phyloP scores from a whole-genome alignment of 2,113 vertebrate species.

The Halichoerus grypus region DNA sequence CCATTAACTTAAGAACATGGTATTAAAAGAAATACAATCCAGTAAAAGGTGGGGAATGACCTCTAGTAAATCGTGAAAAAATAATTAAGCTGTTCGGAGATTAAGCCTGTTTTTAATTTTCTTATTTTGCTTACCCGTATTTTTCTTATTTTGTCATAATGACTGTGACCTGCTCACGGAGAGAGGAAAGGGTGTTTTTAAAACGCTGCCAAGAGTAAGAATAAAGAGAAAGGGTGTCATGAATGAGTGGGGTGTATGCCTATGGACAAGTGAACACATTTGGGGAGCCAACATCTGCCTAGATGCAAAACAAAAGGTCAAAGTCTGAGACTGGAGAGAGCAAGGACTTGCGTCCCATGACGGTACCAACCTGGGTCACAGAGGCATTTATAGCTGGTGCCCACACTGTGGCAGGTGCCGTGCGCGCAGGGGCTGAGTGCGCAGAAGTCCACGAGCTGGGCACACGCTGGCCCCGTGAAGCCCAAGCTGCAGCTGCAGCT shows the following conservation, averaged over 20 bases:
- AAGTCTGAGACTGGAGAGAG: rapidly evolving
- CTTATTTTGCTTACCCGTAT: background rate
- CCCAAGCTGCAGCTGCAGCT: constrained; percentile 94
- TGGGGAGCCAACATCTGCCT: background rate
- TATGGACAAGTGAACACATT: background rate
- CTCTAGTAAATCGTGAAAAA: background rate
- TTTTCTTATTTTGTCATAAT: background rate
- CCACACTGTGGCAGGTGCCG: constrained; percentile 95
- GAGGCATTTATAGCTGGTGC: constrained; percentile 98
- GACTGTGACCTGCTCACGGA: background rate
- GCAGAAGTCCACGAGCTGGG: constrained; percentile 97
- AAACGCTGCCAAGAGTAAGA: background rate
- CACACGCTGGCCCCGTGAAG: constrained; percentile 95
- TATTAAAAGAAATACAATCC: background rate
- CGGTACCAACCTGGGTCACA: constrained; percentile 94
- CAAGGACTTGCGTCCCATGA: background rate
- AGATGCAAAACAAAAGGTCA: background rate
- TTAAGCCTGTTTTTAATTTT: background rate
- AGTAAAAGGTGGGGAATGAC: background rate
- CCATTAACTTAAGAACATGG: background rate
- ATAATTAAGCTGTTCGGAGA: background rate
- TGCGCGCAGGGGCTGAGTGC: constrained; percentile 97
- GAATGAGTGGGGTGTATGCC: background rate
- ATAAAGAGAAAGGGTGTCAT: background rate
- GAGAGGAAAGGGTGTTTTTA: background rate